Evolutionary conservation across 2,888 invertebrate species (phyloP).

Genomic region (Malacosoma neustria): DNA sequence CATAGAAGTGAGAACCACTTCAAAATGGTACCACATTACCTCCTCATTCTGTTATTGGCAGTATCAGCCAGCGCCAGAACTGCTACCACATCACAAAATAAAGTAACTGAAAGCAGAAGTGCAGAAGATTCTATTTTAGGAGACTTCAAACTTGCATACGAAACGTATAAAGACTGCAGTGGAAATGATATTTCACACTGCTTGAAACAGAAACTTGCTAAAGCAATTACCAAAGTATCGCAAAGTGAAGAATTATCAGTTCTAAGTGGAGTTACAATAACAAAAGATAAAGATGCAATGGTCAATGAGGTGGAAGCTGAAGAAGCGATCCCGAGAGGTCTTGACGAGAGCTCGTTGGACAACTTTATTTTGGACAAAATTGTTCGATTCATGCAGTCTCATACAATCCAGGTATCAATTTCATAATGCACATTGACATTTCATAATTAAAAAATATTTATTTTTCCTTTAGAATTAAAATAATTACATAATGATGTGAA

Average conservation of each 20-base stretch:
- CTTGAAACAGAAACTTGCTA: constrained; percentile 85
- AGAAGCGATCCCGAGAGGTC: constrained; percentile 81
- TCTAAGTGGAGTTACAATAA: constrained; percentile 84
- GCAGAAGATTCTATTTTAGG: constrained; percentile 71
- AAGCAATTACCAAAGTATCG: constrained; percentile 83
- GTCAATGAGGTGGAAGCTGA: constrained; percentile 76
- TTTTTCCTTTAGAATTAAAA: too few species aligned
- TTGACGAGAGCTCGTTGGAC: constrained; percentile 83
- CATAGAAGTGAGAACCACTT: constrained; percentile 52
- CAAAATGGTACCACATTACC: constrained; percentile 75
- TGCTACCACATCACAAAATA: constrained; percentile 63
- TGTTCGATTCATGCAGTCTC: constrained; percentile 83
- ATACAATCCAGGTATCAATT: constrained; percentile 88
- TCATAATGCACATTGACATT: too few species aligned
- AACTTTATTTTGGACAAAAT: constrained; percentile 84
- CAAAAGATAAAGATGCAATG: constrained; percentile 75
- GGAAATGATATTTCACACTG: constrained; percentile 81
- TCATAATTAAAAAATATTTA: too few species aligned
- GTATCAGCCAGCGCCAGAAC: constrained; percentile 69
- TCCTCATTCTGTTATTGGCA: constrained; percentile 72
- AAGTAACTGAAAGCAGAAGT: constrained; percentile 51
- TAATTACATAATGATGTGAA: too few species aligned
- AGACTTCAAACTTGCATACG: constrained; percentile 83
- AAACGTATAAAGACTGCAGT: constrained; percentile 87
- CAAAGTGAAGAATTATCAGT: constrained; percentile 80